Evolutionary conservation across 1,140 invertebrate species (phyloP).

Genomic region (Bombus sibiricus): DNA sequence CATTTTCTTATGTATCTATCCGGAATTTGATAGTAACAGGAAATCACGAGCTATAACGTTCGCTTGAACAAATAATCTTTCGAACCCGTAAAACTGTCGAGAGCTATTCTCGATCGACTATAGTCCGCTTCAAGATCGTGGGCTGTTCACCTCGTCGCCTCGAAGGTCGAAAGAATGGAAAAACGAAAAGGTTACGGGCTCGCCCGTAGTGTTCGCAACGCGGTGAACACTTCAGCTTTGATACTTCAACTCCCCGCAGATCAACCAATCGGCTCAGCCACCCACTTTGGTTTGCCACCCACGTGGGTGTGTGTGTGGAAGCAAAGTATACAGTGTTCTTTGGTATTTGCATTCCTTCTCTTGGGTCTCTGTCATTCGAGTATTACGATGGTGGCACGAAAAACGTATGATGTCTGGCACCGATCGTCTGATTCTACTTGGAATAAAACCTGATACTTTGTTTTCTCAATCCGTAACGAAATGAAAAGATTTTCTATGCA

Average conservation of each 20-base stretch:
- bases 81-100: neutral
- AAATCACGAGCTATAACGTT: neutral
- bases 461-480: neutral
- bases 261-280: slow-evolving; percentile 46
- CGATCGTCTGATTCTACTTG: neutral
- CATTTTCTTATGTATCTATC: neutral
- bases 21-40: neutral
- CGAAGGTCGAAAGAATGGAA: slow-evolving; percentile 47
- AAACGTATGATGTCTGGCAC: neutral
- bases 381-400: neutral
- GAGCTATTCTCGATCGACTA: slow-evolving; percentile 21
- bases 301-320: slow-evolving; percentile 49
- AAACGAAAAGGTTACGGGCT: slow-evolving; percentile 40
- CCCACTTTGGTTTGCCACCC: slow-evolving; percentile 62
- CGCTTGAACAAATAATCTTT: slow-evolving; percentile 15
- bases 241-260: slow-evolving; percentile 32
- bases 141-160: slow-evolving; percentile 38
- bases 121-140: neutral
- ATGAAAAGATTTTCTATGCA: neutral
- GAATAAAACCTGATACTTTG: neutral
- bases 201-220: slow-evolving; percentile 21
- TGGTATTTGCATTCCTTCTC: slow-evolving; percentile 58
- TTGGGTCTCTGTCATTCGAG: slow-evolving; percentile 36
- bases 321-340: slow-evolving; percentile 59
- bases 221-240: slow-evolving; percentile 18